Base-by-base conservation (phyloP, 2,888 invertebrate genomes). In the Polydesmus complanatus region DNA sequence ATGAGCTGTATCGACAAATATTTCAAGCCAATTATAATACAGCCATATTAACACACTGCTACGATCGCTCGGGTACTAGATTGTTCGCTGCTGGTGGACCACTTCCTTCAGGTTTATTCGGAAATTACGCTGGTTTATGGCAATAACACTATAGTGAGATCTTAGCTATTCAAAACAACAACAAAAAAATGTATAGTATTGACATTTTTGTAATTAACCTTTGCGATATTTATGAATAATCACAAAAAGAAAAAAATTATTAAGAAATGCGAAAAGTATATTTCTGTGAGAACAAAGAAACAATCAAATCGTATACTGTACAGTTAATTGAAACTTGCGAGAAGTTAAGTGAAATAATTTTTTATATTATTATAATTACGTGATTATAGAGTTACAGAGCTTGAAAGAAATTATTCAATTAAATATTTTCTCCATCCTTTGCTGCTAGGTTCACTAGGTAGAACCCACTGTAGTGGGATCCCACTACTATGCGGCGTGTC, bases 71-170 rank as follows among this genome's bases (percentile, higher is more conserved):
- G 65, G 92, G 94, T 18, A 93, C 92, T 18, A 78, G 92, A 61
- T 79, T 96, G 49, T 96, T 96, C 78, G 86, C 93, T 0, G 95
- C 94, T 11, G 96, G 96, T 8, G 95, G 95, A 0, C 96, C 96
- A 1, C 78, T 96, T 60, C 91, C 93, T 26, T 89, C 91, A 1
- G 88, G 88, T 59, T 78, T 93, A 47, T 86, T 88, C 65, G 96
- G 96, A 60, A 94, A 93, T 78, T 95, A 95, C 75, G 93, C 93
- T 27, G 93, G 90, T 47, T 78, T 95, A 64, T 95, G 93, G 93
- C 90, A 90, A 78, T 93, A 78, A 78, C 25, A 11, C 26, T 27
- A 18, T 27, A n/a, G n/a, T n/a, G n/a, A n/a, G n/a, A n/a, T n/a
- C n/a, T n/a, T n/a, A n/a, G n/a, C n/a, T n/a, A n/a, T n/a, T n/a